Percentiles rank a stretch among this genome's conserved stretches.
Evolutionary conservation across 2,797 vertebrate species (phyloP).

Genomic region (Ctenosaura bakeri): DNA sequence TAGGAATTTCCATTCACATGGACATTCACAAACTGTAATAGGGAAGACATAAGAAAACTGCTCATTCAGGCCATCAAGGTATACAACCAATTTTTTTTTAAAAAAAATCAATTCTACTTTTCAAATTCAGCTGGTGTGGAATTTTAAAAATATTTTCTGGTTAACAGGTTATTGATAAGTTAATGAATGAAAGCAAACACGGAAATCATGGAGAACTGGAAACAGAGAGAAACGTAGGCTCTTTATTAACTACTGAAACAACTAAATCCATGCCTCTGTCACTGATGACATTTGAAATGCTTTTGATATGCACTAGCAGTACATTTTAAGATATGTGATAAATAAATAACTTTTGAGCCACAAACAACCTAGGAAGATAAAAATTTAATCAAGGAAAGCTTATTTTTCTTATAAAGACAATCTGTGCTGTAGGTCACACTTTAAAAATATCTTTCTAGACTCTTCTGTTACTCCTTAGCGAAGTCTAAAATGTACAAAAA

Average conservation of each 20-base stretch:
- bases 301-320: constrained; percentile 8
- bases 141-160: constrained; percentile 1
- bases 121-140: neutral
- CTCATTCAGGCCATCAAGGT: neutral
- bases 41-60: neutral
- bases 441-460: neutral
- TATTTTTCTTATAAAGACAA: neutral
- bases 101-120: neutral
- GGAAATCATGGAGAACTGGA: neutral
- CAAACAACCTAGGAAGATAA: neutral
- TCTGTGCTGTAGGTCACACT: neutral
- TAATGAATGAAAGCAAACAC: constrained; percentile 15
- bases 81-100: neutral
- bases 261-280: neutral
- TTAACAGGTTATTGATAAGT: constrained; percentile 13
- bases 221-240: neutral
- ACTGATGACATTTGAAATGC: neutral
- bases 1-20: neutral
- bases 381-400: neutral
- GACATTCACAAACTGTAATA: neutral
- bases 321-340: neutral
- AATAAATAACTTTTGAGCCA: neutral
- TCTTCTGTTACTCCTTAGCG: neutral
- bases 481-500: neutral
- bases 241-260: neutral